These are phyloP conservation scores for Gobio occitaniae DNA, from an alignment of 2,797 vertebrate genomes.

Conservation along the genomic window DNA sequence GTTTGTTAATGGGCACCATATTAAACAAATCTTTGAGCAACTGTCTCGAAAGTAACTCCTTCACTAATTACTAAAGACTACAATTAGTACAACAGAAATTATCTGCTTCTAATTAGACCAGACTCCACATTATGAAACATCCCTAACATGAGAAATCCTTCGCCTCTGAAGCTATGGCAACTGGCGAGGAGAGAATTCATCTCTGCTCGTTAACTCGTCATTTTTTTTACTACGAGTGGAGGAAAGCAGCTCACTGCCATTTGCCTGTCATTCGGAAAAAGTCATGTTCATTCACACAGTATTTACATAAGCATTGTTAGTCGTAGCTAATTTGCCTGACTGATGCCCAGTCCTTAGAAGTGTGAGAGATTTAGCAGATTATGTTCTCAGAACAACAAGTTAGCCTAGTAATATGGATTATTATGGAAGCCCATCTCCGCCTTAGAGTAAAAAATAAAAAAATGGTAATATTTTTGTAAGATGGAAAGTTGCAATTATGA, in stretches of 20 bases:
- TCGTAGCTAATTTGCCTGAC: background rate
- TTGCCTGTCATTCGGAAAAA: slow-evolving; percentile 13
- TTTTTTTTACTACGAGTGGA: slow-evolving; percentile 11
- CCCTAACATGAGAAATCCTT: slow-evolving; percentile 45
- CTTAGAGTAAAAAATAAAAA: background rate
- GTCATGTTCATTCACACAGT: background rate
- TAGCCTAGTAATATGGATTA: background rate
- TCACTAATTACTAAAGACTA: slow-evolving; percentile 62
- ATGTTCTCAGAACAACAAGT: background rate
- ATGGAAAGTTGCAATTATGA: background rate
- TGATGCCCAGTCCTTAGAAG: slow-evolving; percentile 16
- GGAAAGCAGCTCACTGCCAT: slow-evolving; percentile 27
- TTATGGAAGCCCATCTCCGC: background rate
- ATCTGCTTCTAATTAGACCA: slow-evolving; percentile 57
- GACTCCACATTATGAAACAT: slow-evolving; percentile 46
- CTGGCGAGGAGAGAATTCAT: slow-evolving; percentile 36
- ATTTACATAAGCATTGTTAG: slow-evolving; percentile 44
- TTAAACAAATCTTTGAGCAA: slow-evolving; percentile 61
- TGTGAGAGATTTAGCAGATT: background rate
- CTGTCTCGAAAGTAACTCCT: slow-evolving; percentile 56
- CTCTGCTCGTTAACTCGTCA: slow-evolving; percentile 28
- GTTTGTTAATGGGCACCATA: slow-evolving; percentile 60
- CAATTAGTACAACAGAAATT: slow-evolving; percentile 61
- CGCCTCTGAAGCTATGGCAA: slow-evolving; percentile 58
- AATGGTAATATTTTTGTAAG: too few relatives aligned